Evolutionary conservation across 2,888 invertebrate species (phyloP).

Genomic region (Siphlonurus alternatus): DNA sequence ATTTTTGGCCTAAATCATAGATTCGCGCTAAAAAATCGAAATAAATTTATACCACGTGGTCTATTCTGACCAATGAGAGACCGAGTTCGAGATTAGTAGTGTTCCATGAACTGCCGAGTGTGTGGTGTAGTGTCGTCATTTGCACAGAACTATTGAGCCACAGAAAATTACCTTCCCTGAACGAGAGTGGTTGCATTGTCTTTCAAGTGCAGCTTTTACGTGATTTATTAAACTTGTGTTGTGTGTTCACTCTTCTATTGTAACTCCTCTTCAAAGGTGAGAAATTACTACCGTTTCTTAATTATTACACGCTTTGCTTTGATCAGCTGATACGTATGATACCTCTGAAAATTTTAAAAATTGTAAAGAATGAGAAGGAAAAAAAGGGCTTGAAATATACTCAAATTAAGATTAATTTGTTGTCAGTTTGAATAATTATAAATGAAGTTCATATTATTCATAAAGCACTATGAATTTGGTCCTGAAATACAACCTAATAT

Average conservation of each 20-base stretch:
- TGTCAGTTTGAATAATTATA: no score
- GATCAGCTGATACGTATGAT: background rate
- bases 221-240: background rate
- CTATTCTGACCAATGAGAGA: background rate
- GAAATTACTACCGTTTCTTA: background rate
- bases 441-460: no score
- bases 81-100: background rate
- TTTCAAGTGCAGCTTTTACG: background rate
- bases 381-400: no score
- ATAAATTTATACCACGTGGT: background rate
- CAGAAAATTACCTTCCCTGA: background rate
- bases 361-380: no score
- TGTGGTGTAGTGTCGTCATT: background rate
- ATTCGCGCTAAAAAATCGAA: background rate
- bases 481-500: no score
- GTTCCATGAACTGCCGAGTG: background rate
- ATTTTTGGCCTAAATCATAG: no score
- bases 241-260: background rate
- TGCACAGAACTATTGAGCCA: background rate
- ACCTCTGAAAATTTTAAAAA: no score
- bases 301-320: background rate
- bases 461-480: no score
- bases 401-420: no score
- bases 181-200: background rate
- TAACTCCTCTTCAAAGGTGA: background rate